Evolutionary conservation across 30 jellyfish, hydroid and myxozoan genomes (phyloP), one percentile per base, ranked within the genome.

Genomic region (Aurelia coerulea): DNA sequence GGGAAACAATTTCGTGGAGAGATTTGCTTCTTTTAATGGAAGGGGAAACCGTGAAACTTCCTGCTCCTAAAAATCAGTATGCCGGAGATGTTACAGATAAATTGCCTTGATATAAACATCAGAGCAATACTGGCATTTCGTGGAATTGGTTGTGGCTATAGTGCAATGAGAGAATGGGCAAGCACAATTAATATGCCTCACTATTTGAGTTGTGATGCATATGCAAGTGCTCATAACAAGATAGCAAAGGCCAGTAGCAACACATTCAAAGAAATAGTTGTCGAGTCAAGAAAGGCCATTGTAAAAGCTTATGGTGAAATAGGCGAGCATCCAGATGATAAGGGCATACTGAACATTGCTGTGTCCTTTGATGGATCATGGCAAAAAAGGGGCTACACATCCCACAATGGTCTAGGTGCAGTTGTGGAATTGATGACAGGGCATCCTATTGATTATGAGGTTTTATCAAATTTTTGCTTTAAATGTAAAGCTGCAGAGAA

Each of bases 141-240:
- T 16, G 81, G 69, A 32, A 39, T 78, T 1, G 89, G 83, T n/a
- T 58, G 83, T 78, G 89, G 85, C 18, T 3, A 29, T 5, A 17
- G 42, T 31, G 16, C 71, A 2, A 60, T 78, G 50, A 78, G 62
- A 7, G 80, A 78, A 23, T 62, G 81, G 89, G 54, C 86, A 13
- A 41, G 81, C 35, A 35, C 62, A 10, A 75, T 75, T 53, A 62
- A 78, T 86, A 78, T 78, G 80, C 89, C 80, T 13, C 42, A 41
- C 50, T 19, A 35, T 35, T 70, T 62, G 34, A 78, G 37, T 58
- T 86, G 62, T 13, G 80, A 60, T 60, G 2, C 85, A 3, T 58
- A 35, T 42, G 41, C 89, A 23, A 63, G 62, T 11, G 4, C 39
- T 13, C 80, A 41, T 2, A 11, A 2, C 33, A 78, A 63, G 41